phyloP scores from a whole-genome alignment of 2,797 vertebrate genomes.

The Pangasius larnaudii region DNA sequence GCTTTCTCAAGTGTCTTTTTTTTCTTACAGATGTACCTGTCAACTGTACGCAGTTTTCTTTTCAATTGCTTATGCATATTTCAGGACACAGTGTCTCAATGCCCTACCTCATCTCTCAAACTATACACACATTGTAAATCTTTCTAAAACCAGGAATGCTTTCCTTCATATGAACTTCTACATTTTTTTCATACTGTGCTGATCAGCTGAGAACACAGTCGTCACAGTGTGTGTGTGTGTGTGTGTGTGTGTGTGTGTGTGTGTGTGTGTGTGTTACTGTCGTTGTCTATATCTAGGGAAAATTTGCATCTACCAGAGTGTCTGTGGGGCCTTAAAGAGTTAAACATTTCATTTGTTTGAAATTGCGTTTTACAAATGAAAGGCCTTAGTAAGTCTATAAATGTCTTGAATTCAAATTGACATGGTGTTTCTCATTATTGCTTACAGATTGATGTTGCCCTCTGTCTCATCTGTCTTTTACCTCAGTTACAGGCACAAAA shows the following conservation, averaged over 20 bases:
- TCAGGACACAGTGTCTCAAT: not conserved
- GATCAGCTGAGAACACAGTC: not conserved
- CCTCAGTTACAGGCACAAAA: not conserved
- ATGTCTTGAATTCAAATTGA: not conserved
- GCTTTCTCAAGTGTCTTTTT: not conserved
- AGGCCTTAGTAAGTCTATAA: not conserved
- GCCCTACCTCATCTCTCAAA: not conserved
- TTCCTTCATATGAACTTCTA: not conserved
- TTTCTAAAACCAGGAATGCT: not conserved
- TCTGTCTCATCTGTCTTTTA: not conserved
- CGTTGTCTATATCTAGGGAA: not conserved
- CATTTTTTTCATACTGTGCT: not conserved
- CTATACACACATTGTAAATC: not conserved
- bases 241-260: not conserved
- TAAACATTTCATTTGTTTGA: not conserved
- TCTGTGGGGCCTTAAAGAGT: not conserved
- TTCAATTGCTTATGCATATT: not conserved
- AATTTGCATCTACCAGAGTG: not conserved
- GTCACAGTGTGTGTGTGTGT: not conserved
- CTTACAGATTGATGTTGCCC: not conserved
- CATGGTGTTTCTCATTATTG: not conserved
- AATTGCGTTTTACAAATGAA: slow-evolving; percentile 9
- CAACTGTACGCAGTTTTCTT: not conserved
- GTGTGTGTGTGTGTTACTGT: not conserved
- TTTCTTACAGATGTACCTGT: not conserved